Evolutionary conservation across 1,140 invertebrate genomes (phyloP).

Genomic region (Caenorhabditis inopinata): DNA sequence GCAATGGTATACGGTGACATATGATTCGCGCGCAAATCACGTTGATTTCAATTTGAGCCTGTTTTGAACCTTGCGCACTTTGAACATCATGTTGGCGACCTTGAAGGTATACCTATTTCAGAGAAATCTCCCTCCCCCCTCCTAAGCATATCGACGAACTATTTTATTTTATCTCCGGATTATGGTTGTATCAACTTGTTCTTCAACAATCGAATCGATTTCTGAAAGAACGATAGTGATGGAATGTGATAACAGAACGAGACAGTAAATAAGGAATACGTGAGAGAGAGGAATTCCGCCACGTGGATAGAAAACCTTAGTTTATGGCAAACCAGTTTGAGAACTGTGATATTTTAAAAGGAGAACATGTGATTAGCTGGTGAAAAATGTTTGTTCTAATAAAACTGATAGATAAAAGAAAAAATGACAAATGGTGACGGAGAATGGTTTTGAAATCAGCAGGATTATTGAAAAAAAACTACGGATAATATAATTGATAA

Average conservation of each 20-base stretch:
- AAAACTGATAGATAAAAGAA: neutral
- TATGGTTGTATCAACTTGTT: neutral
- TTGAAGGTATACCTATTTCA: neutral
- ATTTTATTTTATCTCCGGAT: constrained; percentile 14
- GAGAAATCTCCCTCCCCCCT: neutral
- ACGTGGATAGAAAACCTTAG: neutral
- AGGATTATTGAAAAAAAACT: neutral
- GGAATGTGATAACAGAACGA: constrained; percentile 1
- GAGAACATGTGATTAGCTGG: neutral
- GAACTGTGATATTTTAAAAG: constrained; percentile 10
- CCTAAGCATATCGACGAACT: neutral
- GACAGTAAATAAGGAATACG: neutral
- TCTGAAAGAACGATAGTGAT: constrained; percentile 16
- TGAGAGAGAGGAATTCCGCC: neutral
- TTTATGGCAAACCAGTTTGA: neutral
- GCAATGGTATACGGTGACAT: neutral
- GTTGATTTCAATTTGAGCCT: neutral
- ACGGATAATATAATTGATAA: no score
- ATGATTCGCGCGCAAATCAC: neutral
- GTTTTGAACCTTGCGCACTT: neutral
- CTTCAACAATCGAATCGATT: neutral
- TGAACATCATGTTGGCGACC: neutral
- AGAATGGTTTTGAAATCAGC: neutral
- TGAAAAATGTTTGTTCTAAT: neutral
- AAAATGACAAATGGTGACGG: neutral